Percentiles rank a stretch among this genome's conserved stretches.
Evolutionary conservation across 2,113 vertebrate genomes (phyloP).

Genomic region (Felis catus): DNA sequence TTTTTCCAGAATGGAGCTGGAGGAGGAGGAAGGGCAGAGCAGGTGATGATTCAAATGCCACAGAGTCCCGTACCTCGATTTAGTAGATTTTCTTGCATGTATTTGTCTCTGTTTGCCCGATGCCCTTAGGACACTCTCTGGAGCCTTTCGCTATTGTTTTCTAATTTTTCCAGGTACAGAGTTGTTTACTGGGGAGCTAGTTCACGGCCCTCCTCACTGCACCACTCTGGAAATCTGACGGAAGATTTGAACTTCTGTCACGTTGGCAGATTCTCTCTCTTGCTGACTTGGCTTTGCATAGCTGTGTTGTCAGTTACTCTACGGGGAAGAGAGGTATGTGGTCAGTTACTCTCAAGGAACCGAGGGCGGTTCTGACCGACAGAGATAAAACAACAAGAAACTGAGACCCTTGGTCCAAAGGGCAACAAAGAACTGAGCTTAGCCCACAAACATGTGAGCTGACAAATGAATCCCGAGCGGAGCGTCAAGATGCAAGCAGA

Average conservation of each 20-base stretch:
- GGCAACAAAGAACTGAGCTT: not conserved
- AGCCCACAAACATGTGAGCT: not conserved
- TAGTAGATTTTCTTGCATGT: not conserved
- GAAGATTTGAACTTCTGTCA: not conserved
- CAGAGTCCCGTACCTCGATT: not conserved
- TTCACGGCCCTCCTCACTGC: not conserved
- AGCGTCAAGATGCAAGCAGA: not conserved
- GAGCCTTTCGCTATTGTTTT: not conserved
- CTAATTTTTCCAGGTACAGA: not conserved
- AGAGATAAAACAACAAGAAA: not conserved
- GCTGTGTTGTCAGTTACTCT: not conserved
- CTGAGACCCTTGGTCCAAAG: not conserved
- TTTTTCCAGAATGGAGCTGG: not conserved
- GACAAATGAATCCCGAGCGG: not conserved
- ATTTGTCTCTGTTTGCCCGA: not conserved
- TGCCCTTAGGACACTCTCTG: not conserved
- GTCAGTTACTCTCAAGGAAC: not conserved
- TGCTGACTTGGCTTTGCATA: not conserved
- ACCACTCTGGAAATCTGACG: not conserved
- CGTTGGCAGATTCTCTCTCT: not conserved
- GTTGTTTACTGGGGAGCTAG: not conserved
- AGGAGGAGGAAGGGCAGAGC: not conserved
- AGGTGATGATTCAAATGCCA: not conserved
- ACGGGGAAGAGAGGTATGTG: not conserved
- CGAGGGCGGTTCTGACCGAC: not conserved